phyloP scores from a whole-genome alignment of 2,888 invertebrate species.

The Nomada lathburiana region DNA sequence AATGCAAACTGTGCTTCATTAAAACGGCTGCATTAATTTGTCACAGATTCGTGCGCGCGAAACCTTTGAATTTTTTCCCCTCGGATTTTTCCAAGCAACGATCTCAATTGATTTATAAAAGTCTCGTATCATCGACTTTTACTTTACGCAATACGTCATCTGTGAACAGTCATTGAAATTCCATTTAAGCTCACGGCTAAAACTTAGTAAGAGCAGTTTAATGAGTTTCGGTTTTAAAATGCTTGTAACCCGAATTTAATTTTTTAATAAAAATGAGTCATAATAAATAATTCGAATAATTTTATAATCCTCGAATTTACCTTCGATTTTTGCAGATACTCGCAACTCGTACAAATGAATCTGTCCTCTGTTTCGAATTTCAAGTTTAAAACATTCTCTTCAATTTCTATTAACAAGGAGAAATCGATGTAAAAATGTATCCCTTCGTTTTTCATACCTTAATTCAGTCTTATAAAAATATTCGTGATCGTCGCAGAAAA shows the following conservation, averaged over 20 bases:
- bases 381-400: background rate
- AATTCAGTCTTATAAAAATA: too few species aligned
- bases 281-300: too few species aligned
- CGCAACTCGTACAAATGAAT: background rate
- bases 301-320: background rate
- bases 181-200: too few species aligned
- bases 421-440: background rate
- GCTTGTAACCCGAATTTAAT: too few species aligned
- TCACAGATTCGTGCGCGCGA: constrained; percentile 14
- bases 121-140: too few species aligned
- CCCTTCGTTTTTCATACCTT: too few species aligned
- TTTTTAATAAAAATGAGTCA: too few species aligned
- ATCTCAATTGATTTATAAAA: background rate
- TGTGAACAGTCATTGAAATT: too few species aligned
- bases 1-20: constrained; percentile 39
- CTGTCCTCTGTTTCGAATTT: background rate
- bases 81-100: background rate
- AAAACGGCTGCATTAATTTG: constrained; percentile 39
- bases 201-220: too few species aligned
- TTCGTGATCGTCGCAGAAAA: background rate
- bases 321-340: background rate
- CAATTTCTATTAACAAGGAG: background rate
- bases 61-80: constrained; percentile 2
- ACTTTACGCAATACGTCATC: too few species aligned
- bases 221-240: too few species aligned